Percentiles rank a stretch among this genome's conserved stretches.
Conservation (phyloP, 2,888 invertebrate genomes). For the Pheosia tremula region DNA sequence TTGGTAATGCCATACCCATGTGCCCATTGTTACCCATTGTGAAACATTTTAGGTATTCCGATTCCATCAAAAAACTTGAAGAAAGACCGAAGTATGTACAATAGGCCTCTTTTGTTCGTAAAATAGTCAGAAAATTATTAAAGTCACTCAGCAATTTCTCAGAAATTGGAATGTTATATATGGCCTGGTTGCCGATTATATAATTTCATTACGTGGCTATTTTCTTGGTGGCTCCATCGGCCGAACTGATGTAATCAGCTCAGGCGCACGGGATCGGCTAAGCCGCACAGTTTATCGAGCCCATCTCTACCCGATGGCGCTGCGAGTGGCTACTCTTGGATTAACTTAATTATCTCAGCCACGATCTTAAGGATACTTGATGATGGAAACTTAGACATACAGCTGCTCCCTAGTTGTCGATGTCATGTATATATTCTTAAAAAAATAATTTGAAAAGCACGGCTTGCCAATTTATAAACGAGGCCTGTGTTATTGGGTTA, state of each 20-base stretch:
- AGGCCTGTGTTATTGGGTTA: no score
- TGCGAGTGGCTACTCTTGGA: slow-evolving; percentile 60
- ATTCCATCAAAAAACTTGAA: background rate
- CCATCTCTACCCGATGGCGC: slow-evolving; percentile 36
- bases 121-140: background rate
- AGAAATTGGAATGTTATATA: slow-evolving; percentile 5
- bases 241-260: background rate
- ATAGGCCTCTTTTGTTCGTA: slow-evolving; percentile 5
- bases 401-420: background rate
- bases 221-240: background rate
- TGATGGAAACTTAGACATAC: slow-evolving; percentile 14
- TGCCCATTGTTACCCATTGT: background rate
- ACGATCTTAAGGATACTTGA: slow-evolving; percentile 63
- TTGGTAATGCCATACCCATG: background rate
- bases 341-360: slow-evolving; percentile 68
- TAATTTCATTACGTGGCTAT: background rate
- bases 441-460: no score
- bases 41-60: background rate
- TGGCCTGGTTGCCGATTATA: background rate
- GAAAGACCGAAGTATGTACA: background rate
- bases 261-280: background rate
- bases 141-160: slow-evolving; percentile 1
- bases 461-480: no score
- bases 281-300: slow-evolving; percentile 3
- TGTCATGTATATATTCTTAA: no score